Conservation (phyloP, 2,113 vertebrate species). For the Columba livia region DNA sequence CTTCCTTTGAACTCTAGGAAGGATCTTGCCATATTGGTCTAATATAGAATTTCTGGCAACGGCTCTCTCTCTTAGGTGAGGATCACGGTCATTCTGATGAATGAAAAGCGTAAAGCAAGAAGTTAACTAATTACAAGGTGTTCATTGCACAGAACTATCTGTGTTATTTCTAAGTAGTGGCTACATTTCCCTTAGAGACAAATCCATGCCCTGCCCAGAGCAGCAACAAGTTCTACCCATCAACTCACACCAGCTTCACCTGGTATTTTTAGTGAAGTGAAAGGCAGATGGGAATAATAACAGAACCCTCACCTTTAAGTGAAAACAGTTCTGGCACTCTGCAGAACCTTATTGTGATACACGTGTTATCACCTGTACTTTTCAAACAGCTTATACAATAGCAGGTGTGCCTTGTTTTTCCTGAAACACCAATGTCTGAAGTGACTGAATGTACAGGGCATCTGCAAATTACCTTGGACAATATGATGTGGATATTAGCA, state of each 20-base stretch:
- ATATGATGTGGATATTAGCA: background rate
- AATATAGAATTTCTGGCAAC: slow-evolving; percentile 88
- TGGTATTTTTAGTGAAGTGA: background rate
- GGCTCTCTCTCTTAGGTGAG: slow-evolving; percentile 85
- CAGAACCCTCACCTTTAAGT: background rate
- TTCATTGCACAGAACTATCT: background rate
- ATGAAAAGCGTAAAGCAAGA: background rate
- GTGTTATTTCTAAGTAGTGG: too few relatives aligned
- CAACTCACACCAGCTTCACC: background rate
- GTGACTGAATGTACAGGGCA: background rate
- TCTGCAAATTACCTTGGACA: background rate
- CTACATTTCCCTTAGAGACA: too few relatives aligned
- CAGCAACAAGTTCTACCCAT: background rate
- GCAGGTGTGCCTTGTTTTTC: background rate
- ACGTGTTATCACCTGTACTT: background rate
- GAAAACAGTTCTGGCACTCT: background rate
- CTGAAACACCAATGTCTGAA: background rate
- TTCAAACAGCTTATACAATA: background rate
- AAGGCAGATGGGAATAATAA: background rate
- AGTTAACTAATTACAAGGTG: background rate
- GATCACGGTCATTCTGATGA: slow-evolving; percentile 85
- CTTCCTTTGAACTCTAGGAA: slow-evolving; percentile 89
- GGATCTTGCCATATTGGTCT: slow-evolving; percentile 87
- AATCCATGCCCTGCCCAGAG: background rate
- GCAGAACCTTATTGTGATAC: background rate